A percentile compares a stretch with the other conserved stretches of the same genome.
Conservation (phyloP, 2,113 vertebrate species). For the Coracopsis vasa region DNA sequence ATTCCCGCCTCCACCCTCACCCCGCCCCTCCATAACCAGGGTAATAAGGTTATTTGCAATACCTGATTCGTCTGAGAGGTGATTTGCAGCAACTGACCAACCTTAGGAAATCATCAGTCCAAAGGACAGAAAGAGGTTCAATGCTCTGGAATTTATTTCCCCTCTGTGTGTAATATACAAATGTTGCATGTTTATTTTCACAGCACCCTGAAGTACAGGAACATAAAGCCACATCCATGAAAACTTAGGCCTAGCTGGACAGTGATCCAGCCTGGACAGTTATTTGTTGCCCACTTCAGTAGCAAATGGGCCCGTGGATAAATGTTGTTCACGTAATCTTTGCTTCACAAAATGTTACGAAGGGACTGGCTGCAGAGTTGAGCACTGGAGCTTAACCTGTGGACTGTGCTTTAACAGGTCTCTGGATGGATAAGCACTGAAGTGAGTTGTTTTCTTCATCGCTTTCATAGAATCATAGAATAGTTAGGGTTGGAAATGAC, state of each 20-base stretch:
- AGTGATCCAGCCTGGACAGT: not conserved
- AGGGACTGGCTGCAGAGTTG: not conserved
- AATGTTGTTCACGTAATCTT: not conserved
- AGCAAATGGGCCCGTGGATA: not conserved
- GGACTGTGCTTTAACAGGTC: not conserved
- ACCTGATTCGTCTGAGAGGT: not conserved
- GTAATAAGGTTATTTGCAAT: not conserved
- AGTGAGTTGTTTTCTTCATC: not conserved
- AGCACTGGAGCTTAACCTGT: not conserved
- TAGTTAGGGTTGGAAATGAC: no score
- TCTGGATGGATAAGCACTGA: not conserved
- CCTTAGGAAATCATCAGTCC: not conserved
- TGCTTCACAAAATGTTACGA: not conserved
- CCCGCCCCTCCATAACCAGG: not conserved
- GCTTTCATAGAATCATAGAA: not conserved
- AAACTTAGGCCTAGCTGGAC: not conserved
- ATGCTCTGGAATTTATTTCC: not conserved
- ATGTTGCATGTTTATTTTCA: not conserved
- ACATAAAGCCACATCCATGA: not conserved
- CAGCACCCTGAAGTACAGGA: not conserved
- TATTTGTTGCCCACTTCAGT: not conserved
- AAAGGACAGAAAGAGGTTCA: not conserved
- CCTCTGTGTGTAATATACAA: not conserved
- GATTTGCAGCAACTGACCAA: not conserved
- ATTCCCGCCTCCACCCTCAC: not conserved